A percentile compares a stretch with the other conserved stretches of the same genome.
Evolutionary conservation across 2,888 invertebrate genomes (phyloP).

Genomic region (Clepsis dumicolana): DNA sequence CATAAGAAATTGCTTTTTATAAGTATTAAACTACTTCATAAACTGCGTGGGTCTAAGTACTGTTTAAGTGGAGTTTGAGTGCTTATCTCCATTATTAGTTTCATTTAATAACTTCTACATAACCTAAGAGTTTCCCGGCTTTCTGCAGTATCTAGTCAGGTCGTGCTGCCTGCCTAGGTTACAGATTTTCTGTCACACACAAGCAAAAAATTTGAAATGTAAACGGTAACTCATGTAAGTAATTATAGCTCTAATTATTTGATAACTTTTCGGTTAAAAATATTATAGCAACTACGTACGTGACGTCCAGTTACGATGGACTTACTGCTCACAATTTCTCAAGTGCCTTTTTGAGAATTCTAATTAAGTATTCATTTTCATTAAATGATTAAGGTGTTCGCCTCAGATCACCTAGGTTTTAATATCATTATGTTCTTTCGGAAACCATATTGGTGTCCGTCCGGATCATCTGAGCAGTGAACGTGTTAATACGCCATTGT

Average conservation of each 20-base stretch:
- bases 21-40: constrained; percentile 11
- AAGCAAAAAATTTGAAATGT: no score
- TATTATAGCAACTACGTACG: neutral
- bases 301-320: neutral
- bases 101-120: neutral
- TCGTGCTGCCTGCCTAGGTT: neutral
- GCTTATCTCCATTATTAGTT: neutral
- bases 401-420: neutral
- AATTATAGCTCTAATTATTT: neutral
- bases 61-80: neutral
- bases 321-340: neutral
- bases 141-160: neutral
- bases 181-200: neutral
- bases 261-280: neutral
- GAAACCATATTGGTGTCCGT: neutral
- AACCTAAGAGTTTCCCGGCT: no score
- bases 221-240: neutral
- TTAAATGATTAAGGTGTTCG: no score
- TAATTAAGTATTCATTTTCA: neutral
- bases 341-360: neutral
- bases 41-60: neutral
- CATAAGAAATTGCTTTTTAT: constrained; percentile 18
- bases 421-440: neutral
- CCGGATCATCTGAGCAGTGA: no score
- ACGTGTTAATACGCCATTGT: no score